phyloP scores from a whole-genome alignment of 2,113 vertebrate species.

The Hirundichthys speculiger region DNA sequence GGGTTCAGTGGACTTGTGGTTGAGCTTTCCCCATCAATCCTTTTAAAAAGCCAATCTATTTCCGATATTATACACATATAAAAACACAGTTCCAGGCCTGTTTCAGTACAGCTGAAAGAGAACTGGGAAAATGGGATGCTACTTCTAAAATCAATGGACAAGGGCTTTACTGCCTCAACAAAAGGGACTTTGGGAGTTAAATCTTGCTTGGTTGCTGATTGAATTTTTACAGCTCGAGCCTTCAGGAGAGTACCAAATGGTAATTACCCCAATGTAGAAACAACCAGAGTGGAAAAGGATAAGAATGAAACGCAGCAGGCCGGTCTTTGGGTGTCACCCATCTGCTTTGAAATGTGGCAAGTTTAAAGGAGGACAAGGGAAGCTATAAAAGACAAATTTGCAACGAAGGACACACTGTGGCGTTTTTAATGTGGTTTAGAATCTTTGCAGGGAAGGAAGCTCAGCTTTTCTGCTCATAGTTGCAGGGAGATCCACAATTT shows the following conservation, averaged over 20 bases:
- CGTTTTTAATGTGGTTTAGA: slow-evolving; percentile 46
- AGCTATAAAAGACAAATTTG: slow-evolving; percentile 56
- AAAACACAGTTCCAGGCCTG: slow-evolving; percentile 17
- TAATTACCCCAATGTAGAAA: slow-evolving; percentile 78
- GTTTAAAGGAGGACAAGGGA: slow-evolving; percentile 51
- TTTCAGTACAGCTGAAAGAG: slow-evolving; percentile 43
- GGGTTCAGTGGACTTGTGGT: slow-evolving; percentile 23
- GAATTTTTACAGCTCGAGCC: slow-evolving; percentile 75
- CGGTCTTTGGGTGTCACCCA: slow-evolving; percentile 53
- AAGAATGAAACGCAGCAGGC: slow-evolving; percentile 65
- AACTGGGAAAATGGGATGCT: slow-evolving; percentile 32
- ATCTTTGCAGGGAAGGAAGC: slow-evolving; percentile 14
- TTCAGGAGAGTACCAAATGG: slow-evolving; percentile 70
- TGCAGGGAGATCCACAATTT: slow-evolving; percentile 30
- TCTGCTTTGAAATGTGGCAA: slow-evolving; percentile 62
- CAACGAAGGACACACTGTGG: slow-evolving; percentile 32
- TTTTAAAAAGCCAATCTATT: slow-evolving; percentile 47
- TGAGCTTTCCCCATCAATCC: slow-evolving; percentile 16
- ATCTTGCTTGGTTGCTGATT: slow-evolving; percentile 75
- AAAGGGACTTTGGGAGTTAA: slow-evolving; percentile 76
- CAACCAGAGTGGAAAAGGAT: slow-evolving; percentile 72
- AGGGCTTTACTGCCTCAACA: slow-evolving; percentile 64
- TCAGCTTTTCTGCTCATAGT: slow-evolving; percentile 34
- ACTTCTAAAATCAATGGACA: slow-evolving; percentile 71
- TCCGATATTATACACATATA: slow-evolving; percentile 48